Evolutionary conservation across 2,888 invertebrate genomes (phyloP).

Genomic region (Campopleginae sp.): DNA sequence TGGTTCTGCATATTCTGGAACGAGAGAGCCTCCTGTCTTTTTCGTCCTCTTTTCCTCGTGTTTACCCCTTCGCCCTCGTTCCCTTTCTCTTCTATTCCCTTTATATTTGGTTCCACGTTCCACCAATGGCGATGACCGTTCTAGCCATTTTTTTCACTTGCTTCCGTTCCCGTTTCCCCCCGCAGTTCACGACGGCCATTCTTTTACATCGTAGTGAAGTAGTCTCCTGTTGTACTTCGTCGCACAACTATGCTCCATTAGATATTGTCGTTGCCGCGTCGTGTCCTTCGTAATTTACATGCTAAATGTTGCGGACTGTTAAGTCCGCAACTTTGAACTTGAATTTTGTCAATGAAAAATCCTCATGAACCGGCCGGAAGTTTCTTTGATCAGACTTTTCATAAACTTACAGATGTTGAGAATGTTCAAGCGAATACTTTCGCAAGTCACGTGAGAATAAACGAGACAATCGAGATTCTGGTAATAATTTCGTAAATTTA

Average conservation of each 20-base stretch:
- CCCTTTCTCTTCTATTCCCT: neutral
- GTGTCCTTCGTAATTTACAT: conserved; percentile 40
- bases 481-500: neutral
- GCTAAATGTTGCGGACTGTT: conserved; percentile 10
- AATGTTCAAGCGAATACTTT: neutral
- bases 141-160: conserved; percentile 34
- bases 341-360: conserved; percentile 11
- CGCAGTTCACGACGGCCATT: conserved; percentile 3
- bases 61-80: neutral
- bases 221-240: conserved; percentile 21
- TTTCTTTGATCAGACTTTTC: conserved; percentile 1
- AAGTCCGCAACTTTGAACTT: conserved; percentile 32
- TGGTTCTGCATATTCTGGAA: conserved; percentile 66
- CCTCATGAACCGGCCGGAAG: neutral
- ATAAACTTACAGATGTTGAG: neutral
- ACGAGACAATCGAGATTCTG: neutral
- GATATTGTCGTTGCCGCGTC: conserved; percentile 28
- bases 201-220: conserved; percentile 13
- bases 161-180: conserved; percentile 12
- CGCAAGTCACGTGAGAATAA: neutral
- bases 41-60: conserved; percentile 6
- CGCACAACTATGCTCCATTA: conserved; percentile 7
- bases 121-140: conserved; percentile 51
- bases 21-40: conserved; percentile 39
- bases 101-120: neutral